phyloP scores from a whole-genome alignment of 1,140 invertebrate species.

The Brachionus koreanus region DNA sequence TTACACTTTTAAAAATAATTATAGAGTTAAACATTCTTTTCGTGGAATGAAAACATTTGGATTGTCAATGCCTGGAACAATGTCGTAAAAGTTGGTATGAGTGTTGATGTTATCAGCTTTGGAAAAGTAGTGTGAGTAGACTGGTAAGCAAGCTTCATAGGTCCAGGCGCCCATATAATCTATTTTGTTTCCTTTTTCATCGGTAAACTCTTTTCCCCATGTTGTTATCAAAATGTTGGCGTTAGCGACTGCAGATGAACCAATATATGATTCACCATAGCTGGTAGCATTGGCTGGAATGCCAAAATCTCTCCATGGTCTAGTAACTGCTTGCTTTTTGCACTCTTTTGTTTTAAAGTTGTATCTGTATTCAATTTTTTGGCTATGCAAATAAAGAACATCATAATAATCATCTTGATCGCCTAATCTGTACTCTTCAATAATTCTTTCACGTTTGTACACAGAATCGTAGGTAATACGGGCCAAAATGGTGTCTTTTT shows the following conservation, averaged over 20 bases:
- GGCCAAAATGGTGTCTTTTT: constrained; percentile 45
- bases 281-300: constrained; percentile 50
- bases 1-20: neutral
- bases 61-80: constrained; percentile 50
- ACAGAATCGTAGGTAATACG: constrained; percentile 48
- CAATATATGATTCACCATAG: constrained; percentile 48
- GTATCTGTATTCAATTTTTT: constrained; percentile 50
- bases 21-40: constrained; percentile 47
- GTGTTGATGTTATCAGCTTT: neutral
- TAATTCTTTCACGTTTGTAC: constrained; percentile 47
- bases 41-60: constrained; percentile 54
- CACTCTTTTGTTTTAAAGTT: constrained; percentile 50
- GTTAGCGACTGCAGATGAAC: constrained; percentile 48
- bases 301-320: constrained; percentile 50
- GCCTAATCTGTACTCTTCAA: constrained; percentile 48
- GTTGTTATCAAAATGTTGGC: neutral
- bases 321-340: constrained; percentile 47
- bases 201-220: constrained; percentile 1
- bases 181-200: constrained; percentile 33
- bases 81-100: constrained; percentile 50
- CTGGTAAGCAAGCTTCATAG: constrained; percentile 48
- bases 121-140: constrained; percentile 46
- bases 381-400: constrained; percentile 50
- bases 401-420: constrained; percentile 49
- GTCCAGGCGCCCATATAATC: constrained; percentile 47